phyloP scores from a whole-genome alignment of 37 sponge, comb jelly and placozoan species.

The Halisarca cf. caerulea region DNA sequence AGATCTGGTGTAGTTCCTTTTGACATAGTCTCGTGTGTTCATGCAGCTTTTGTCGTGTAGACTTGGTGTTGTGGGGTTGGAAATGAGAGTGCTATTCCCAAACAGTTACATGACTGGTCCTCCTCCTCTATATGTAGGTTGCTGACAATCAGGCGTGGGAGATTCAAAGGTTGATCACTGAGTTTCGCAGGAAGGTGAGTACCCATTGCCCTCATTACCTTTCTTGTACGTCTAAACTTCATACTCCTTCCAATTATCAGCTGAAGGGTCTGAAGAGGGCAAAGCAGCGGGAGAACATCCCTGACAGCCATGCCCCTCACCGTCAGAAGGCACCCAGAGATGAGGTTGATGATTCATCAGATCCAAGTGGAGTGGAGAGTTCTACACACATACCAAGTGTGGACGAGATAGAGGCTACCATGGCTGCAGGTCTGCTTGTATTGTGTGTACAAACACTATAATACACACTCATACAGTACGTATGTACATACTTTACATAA shows the following conservation, averaged over 20 bases:
- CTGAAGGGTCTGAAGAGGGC: slow-evolving; percentile 11
- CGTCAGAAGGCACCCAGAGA: neutral
- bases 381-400: neutral
- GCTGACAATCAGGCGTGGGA: slow-evolving; percentile 63
- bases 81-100: too few relatives aligned
- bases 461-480: too few relatives aligned
- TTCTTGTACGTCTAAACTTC: too few relatives aligned
- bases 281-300: neutral
- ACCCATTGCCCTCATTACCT: neutral
- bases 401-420: neutral
- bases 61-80: too few relatives aligned
- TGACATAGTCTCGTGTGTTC: too few relatives aligned
- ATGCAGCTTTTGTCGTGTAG: too few relatives aligned
- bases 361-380: neutral
- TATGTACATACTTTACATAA: too few relatives aligned
- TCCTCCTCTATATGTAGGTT: neutral
- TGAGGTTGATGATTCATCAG: neutral
- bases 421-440: neutral
- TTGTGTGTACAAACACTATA: too few relatives aligned
- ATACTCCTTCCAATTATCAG: too few relatives aligned
- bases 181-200: slow-evolving; percentile 67
- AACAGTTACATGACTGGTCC: too few relatives aligned
- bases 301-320: neutral
- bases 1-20: too few relatives aligned
- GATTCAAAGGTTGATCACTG: slow-evolving; percentile 68